A percentile compares a stretch with the other conserved stretches of the same genome.
phyloP scores from a whole-genome alignment of 2,113 vertebrate genomes.

The Chaetodon trifascialis region DNA sequence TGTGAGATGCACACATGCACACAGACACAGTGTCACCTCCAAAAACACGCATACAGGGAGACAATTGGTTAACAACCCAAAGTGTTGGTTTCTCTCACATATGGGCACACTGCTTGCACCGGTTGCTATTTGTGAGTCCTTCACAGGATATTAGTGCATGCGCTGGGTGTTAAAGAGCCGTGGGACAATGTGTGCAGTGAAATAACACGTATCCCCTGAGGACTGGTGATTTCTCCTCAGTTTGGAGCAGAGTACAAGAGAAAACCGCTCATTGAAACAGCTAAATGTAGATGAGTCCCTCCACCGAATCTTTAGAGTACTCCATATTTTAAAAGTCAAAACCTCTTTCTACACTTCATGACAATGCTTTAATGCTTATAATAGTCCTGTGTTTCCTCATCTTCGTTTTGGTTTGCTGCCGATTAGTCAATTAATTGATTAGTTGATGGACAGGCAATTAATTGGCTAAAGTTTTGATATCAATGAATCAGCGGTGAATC shows the following conservation, averaged over 20 bases:
- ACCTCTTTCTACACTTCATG: background rate
- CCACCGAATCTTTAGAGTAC: background rate
- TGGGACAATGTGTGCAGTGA: slow-evolving; percentile 55
- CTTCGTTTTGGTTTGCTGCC: background rate
- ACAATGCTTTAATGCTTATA: background rate
- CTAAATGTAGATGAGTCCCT: background rate
- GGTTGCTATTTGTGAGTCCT: slow-evolving; percentile 56
- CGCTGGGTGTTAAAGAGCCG: slow-evolving; percentile 64
- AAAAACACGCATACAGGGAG: slow-evolving; percentile 33
- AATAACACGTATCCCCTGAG: slow-evolving; percentile 40
- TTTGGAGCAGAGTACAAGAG: background rate
- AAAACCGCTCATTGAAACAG: slow-evolving; percentile 6
- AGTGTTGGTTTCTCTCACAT: slow-evolving; percentile 61
- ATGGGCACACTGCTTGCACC: slow-evolving; percentile 29
- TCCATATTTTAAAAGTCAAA: background rate
- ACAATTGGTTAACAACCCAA: slow-evolving; percentile 53
- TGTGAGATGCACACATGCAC: slow-evolving; percentile 8
- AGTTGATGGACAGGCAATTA: background rate
- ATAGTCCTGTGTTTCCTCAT: background rate
- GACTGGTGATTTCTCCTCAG: slow-evolving; percentile 43
- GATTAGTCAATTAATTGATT: background rate
- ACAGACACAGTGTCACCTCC: background rate
- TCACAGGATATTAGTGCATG: slow-evolving; percentile 58
- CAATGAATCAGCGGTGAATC: too few relatives aligned
- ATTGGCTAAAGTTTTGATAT: too few relatives aligned